A percentile compares a stretch with the other conserved stretches of the same genome.
Conservation (phyloP, 2,888 invertebrate genomes). For the Microdon myrmicae region DNA sequence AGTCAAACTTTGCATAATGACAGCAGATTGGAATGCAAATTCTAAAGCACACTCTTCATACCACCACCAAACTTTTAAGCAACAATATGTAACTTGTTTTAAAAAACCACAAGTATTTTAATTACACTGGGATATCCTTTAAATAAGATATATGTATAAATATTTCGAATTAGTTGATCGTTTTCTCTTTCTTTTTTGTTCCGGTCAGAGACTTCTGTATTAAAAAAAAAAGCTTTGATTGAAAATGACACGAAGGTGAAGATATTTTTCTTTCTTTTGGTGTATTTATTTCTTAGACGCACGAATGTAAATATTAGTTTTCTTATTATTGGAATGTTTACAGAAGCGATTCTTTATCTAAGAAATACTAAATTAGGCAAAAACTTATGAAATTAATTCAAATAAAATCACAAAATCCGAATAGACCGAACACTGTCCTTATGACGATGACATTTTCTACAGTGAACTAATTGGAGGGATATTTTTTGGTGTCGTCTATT, state of each 20-base stretch:
- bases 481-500: constrained; percentile 5
- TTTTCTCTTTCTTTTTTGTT: too few relatives aligned
- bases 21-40: too few relatives aligned
- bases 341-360: constrained; percentile 27
- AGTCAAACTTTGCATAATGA: too few relatives aligned
- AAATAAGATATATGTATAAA: too few relatives aligned
- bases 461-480: constrained; percentile 38
- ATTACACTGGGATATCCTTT: too few relatives aligned
- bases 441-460: constrained; percentile 56
- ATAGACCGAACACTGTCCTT: constrained; percentile 54
- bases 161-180: too few relatives aligned
- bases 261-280: constrained; percentile 31
- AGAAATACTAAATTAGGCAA: constrained; percentile 36
- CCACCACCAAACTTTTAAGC: too few relatives aligned
- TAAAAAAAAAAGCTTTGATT: too few relatives aligned
- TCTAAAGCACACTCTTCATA: too few relatives aligned
- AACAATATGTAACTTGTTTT: too few relatives aligned
- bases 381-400: constrained; percentile 47
- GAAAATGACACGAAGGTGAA: constrained; percentile 39
- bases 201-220: too few relatives aligned
- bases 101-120: too few relatives aligned
- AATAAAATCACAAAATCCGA: constrained; percentile 54
- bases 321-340: constrained; percentile 34
- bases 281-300: constrained; percentile 36
- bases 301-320: constrained; percentile 1